Evolutionary conservation across 2,888 invertebrate genomes (phyloP), one percentile per base, ranked within the genome.

Genomic region (Heliconius cydno): DNA sequence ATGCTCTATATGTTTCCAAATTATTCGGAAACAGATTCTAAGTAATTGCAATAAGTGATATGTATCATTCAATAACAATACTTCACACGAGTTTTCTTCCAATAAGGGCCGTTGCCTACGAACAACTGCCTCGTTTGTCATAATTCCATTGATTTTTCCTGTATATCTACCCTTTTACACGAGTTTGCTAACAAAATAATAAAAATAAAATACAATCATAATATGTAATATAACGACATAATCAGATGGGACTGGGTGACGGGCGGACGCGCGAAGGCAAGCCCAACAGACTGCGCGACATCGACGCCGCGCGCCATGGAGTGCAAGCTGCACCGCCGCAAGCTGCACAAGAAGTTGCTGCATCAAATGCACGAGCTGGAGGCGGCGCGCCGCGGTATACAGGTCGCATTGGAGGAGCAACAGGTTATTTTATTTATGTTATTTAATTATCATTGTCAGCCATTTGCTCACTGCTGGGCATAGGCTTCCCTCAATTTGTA

Each of bases 201-300:
- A 46, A 46, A 15, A 46, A 46, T 46, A 46, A 52, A 52, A 52
- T 9, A 52, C 19, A 52, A 6, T 22, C 7, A 22, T 22, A 52
- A 19, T 52, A 52, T 52, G 52, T 52, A 22, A 22, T 52, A 60
- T 60, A 60, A 60, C n/a, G n/a, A 3, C n/a, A 66, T 46, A 10
- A 19, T 30, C 38, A 81, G 81, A 76, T 98, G 98, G 98, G 98
- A 98, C 91, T 98, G 98, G 95, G 97, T 98, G 88, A 97, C 98
- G 84, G 98, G 98, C 80, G 94, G 95, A 0, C 87, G 95, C 83
- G 85, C 92, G 79, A 87, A 87, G 67, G 80, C 88, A 28, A 88
- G 88, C 81, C 87, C 86, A 77, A 83, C 80, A 63, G 86, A 80
- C 82, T 86, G 52, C 73, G 75, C 77, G 74, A 79, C 87, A 22